phyloP scores from a whole-genome alignment of 2,888 invertebrate species.

The Sinopyrophorus schimmeli region DNA sequence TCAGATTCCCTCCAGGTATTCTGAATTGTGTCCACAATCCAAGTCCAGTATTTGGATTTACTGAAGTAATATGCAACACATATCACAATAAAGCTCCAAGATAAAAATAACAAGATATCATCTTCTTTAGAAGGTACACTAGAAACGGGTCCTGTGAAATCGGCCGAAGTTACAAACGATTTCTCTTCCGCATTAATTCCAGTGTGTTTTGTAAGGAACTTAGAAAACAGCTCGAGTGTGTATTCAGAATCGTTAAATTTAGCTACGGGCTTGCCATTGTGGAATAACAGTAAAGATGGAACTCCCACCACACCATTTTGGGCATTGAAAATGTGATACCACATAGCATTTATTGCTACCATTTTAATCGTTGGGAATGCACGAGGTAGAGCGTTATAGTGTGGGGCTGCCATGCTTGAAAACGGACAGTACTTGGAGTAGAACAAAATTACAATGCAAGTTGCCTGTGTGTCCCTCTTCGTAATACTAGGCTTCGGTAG shows the following conservation, averaged over 20 bases:
- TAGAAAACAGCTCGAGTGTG: constrained; percentile 75
- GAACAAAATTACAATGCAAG: constrained; percentile 82
- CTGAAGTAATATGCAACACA: constrained; percentile 77
- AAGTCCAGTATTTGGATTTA: constrained; percentile 75
- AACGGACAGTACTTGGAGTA: constrained; percentile 90
- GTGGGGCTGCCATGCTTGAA: constrained; percentile 85
- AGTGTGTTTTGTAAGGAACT: constrained; percentile 77
- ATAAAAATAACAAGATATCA: constrained; percentile 79
- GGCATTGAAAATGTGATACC: constrained; percentile 81
- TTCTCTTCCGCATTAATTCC: constrained; percentile 66
- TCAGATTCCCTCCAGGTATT: constrained; percentile 89
- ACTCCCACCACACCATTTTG: constrained; percentile 91
- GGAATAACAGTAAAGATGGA: constrained; percentile 86
- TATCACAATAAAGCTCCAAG: constrained; percentile 82
- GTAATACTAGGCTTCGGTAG: constrained; percentile 68
- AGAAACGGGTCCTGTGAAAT: constrained; percentile 80
- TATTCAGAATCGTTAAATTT: constrained; percentile 84
- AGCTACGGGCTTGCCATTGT: constrained; percentile 83
- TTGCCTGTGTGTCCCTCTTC: constrained; percentile 63
- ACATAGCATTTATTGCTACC: constrained; percentile 87
- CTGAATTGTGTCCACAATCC: constrained; percentile 80
- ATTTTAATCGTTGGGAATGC: constrained; percentile 85
- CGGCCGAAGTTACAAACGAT: constrained; percentile 72
- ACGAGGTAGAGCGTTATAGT: constrained; percentile 87
- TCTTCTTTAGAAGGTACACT: constrained; percentile 75